Conservation (phyloP, 2,797 vertebrate species). For the Semotilus atromaculatus region DNA sequence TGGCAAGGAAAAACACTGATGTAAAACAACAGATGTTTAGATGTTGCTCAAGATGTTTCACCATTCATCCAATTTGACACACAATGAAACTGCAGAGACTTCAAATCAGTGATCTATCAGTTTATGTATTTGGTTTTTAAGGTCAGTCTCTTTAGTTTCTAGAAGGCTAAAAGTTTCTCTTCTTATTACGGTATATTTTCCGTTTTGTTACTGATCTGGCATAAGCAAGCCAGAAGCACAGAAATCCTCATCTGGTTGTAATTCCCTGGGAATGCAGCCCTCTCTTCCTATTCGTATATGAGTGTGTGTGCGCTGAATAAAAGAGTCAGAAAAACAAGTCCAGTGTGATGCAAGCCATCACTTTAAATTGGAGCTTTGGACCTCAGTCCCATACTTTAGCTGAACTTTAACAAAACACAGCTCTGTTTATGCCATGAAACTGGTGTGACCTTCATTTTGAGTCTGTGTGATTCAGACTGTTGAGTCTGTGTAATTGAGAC, state of each 20-base stretch:
- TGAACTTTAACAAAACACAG: slow-evolving; percentile 54
- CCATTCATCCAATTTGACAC: neutral
- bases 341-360: slow-evolving; percentile 57
- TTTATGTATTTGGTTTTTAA: neutral
- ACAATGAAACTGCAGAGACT: neutral
- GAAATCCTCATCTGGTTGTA: slow-evolving; percentile 70
- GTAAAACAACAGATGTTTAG: slow-evolving; percentile 14
- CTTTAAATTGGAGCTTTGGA: slow-evolving; percentile 59
- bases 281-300: slow-evolving; percentile 42
- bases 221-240: slow-evolving; percentile 59
- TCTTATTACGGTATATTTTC: slow-evolving; percentile 69
- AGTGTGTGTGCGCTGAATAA: slow-evolving; percentile 37
- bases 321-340: slow-evolving; percentile 45
- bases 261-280: slow-evolving; percentile 67
- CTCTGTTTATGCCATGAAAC: slow-evolving; percentile 33
- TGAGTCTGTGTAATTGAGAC: slow-evolving; percentile 4
- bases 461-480: slow-evolving; percentile 20
- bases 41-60: neutral
- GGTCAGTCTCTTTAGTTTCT: slow-evolving; percentile 62
- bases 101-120: neutral
- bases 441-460: slow-evolving; percentile 29
- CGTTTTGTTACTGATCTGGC: slow-evolving; percentile 72
- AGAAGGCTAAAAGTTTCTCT: slow-evolving; percentile 69
- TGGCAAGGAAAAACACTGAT: neutral
- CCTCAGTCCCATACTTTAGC: slow-evolving; percentile 58